A percentile compares a stretch with the other conserved stretches of the same genome.
These are phyloP conservation scores for Tethea ocularis DNA, from an alignment of 2,888 invertebrate species.

Conservation along the genomic window DNA sequence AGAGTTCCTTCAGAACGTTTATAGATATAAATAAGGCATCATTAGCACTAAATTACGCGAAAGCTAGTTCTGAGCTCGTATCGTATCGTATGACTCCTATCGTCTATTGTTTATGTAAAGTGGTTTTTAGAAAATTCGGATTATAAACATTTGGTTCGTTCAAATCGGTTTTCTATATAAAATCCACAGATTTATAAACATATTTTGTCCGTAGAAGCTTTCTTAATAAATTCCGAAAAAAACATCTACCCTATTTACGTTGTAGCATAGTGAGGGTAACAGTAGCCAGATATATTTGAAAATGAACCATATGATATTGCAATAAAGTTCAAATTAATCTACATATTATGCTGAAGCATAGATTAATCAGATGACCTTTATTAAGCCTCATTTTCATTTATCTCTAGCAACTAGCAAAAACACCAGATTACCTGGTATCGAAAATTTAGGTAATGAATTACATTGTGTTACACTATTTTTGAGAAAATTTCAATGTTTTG, in stretches of 20 bases:
- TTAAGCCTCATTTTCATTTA: too few species aligned
- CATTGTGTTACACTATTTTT: background rate
- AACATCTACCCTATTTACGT: too few species aligned
- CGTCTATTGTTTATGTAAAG: constrained; percentile 24
- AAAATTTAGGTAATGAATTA: background rate
- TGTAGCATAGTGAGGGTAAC: too few species aligned
- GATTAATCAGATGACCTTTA: too few species aligned
- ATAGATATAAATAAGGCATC: constrained; percentile 50
- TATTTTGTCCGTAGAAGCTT: background rate
- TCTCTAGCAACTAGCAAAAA: background rate
- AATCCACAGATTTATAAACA: background rate
- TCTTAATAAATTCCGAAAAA: background rate
- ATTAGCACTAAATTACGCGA: constrained; percentile 54
- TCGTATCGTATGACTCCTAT: background rate
- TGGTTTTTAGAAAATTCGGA: constrained; percentile 32
- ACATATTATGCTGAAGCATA: too few species aligned
- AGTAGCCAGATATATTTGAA: too few species aligned
- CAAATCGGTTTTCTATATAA: background rate
- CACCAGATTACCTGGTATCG: background rate
- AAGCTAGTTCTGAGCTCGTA: constrained; percentile 32
- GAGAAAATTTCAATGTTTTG: background rate
- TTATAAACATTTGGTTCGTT: background rate
- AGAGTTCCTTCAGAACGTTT: constrained; percentile 23
- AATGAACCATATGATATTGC: too few species aligned
- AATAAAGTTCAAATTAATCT: too few species aligned